Conservation (phyloP, 2,113 vertebrate species). For the Crocuta crocuta region DNA sequence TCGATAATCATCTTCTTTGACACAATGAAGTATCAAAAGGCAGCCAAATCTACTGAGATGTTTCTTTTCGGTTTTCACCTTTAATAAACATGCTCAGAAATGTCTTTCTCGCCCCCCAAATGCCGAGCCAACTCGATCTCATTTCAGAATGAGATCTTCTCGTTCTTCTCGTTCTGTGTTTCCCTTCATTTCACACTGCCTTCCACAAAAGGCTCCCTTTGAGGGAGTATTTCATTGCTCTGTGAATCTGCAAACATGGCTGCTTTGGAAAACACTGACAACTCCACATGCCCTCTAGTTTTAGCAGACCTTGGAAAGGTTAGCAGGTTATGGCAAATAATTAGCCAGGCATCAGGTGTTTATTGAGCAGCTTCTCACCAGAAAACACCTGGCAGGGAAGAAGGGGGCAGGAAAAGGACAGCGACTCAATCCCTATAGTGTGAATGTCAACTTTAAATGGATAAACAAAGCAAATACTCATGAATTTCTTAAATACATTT, state of each 20-base stretch:
- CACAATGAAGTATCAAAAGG: constrained; percentile 49
- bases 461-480: not conserved
- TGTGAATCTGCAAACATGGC: not conserved
- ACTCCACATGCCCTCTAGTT: not conserved
- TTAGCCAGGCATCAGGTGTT: not conserved
- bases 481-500: not conserved
- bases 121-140: not conserved
- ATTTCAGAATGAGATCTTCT: not conserved
- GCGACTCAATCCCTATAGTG: not conserved
- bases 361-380: not conserved
- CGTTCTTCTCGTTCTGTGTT: not conserved
- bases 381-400: not conserved
- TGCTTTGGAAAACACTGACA: not conserved
- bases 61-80: constrained; percentile 51
- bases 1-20: constrained; percentile 57
- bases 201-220: not conserved
- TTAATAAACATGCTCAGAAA: constrained; percentile 44
- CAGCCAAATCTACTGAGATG: constrained; percentile 9
- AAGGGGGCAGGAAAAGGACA: not conserved
- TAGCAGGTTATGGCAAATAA: not conserved
- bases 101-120: not conserved
- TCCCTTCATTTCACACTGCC: not conserved
- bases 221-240: not conserved
- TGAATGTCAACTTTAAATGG: not conserved
- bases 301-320: not conserved